These are phyloP conservation scores for Parambassis ranga DNA, from an alignment of 2,797 vertebrate genomes.

Conservation along the genomic window DNA sequence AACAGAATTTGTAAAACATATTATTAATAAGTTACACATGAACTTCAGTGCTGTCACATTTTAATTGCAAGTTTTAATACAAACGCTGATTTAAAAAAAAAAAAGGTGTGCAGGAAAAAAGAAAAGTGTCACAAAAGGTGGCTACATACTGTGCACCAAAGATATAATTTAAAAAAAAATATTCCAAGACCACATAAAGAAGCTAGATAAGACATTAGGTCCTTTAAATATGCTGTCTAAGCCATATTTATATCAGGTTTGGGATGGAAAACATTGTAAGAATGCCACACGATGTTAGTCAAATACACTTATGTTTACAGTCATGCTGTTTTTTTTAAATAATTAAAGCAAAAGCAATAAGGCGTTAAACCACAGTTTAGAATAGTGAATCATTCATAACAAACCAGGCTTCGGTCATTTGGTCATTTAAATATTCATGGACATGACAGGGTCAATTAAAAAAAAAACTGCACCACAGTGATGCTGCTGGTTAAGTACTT, in stretches of 20 bases:
- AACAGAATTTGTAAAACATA: no score
- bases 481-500: neutral
- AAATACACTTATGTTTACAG: neutral
- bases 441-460: neutral
- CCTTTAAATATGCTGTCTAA: neutral
- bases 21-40: neutral
- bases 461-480: neutral
- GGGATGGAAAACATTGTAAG: neutral
- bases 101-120: neutral
- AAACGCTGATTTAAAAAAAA: neutral
- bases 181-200: no score
- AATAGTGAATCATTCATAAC: constrained; percentile 31
- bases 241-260: no score
- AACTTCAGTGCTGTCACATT: neutral
- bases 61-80: no score
- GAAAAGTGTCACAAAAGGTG: no score
- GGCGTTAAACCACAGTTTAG: constrained; percentile 20
- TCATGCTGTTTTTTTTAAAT: constrained; percentile 13
- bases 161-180: no score
- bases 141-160: no score
- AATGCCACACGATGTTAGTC: neutral
- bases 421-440: constrained; percentile 32
- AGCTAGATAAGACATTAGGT: no score
- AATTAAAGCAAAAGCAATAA: constrained; percentile 24
- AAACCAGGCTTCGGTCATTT: neutral